These are phyloP conservation scores for Phortica okadai DNA, from an alignment of 2,888 invertebrate genomes.

Conservation along the genomic window DNA sequence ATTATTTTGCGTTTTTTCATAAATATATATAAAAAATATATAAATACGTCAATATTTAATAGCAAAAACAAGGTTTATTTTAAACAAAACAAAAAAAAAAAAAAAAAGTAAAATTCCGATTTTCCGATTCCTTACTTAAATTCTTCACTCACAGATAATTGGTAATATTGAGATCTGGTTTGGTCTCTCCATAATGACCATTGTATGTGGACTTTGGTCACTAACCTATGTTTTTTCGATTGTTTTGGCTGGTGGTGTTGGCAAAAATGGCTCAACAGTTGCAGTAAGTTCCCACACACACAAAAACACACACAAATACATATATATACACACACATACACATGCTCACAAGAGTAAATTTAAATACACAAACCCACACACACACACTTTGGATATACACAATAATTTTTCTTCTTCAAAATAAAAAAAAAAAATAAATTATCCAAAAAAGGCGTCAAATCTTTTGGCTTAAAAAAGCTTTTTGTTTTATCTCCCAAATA, in stretches of 20 bases:
- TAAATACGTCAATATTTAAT: too few species aligned
- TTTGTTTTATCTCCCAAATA: neutral
- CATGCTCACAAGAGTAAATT: slow-evolving; percentile 16
- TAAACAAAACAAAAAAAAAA: too few species aligned
- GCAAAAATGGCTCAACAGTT: slow-evolving; percentile 99
- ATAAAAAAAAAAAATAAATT: slow-evolving; percentile 7
- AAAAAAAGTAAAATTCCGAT: neutral
- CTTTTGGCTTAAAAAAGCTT: slow-evolving; percentile 65
- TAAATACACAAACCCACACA: slow-evolving; percentile 41
- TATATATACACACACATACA: slow-evolving; percentile 36
- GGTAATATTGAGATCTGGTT: slow-evolving; percentile 84
- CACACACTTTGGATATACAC: slow-evolving; percentile 51
- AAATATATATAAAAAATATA: too few species aligned
- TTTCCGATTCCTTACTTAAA: slow-evolving; percentile 21
- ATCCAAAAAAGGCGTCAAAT: slow-evolving; percentile 45
- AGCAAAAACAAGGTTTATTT: too few species aligned
- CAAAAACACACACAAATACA: slow-evolving; percentile 39
- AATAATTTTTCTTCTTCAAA: slow-evolving; percentile 22
- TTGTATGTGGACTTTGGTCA: slow-evolving; percentile 84
- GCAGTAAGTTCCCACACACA: slow-evolving; percentile 87
- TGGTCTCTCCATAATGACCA: slow-evolving; percentile 85
- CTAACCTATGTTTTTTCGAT: slow-evolving; percentile 85
- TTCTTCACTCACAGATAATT: slow-evolving; percentile 77
- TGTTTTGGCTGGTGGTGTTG: slow-evolving; percentile 95
- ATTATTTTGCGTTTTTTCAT: too few species aligned